Conservation (phyloP, 2,888 invertebrate species). For the Heliconius erato region DNA sequence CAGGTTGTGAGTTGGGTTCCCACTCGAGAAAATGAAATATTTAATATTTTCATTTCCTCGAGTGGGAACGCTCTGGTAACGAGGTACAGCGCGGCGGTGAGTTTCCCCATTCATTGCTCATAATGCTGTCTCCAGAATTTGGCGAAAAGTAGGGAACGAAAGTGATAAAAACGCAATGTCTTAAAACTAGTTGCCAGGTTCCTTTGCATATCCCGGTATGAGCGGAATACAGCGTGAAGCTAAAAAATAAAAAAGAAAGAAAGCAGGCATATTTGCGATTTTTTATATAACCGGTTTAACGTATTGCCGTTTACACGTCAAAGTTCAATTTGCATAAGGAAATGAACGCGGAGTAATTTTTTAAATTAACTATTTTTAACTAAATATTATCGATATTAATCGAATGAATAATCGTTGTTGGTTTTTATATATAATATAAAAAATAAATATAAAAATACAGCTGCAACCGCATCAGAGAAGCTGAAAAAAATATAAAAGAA, state of each 20-base stretch:
- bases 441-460: too few relatives aligned
- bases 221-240: slow-evolving; percentile 1
- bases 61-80: not conserved
- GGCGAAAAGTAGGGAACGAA: not conserved
- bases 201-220: not conserved
- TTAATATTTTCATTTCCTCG: not conserved
- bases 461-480: too few relatives aligned
- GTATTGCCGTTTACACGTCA: not conserved
- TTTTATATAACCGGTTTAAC: not conserved
- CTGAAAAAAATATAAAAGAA: too few relatives aligned
- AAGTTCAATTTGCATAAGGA: not conserved
- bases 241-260: not conserved
- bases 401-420: too few relatives aligned
- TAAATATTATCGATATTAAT: not conserved
- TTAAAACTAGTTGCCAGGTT: not conserved
- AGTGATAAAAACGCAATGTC: not conserved
- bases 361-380: not conserved
- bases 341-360: not conserved
- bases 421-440: too few relatives aligned
- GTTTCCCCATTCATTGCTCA: not conserved
- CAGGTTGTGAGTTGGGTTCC: not conserved
- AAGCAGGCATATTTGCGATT: not conserved
- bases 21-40: not conserved
- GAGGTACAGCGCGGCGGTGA: not conserved
- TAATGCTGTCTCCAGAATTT: not conserved